These are phyloP conservation scores for Therioaphis trifolii DNA, from an alignment of 2,888 invertebrate genomes.

Conservation along the genomic window DNA sequence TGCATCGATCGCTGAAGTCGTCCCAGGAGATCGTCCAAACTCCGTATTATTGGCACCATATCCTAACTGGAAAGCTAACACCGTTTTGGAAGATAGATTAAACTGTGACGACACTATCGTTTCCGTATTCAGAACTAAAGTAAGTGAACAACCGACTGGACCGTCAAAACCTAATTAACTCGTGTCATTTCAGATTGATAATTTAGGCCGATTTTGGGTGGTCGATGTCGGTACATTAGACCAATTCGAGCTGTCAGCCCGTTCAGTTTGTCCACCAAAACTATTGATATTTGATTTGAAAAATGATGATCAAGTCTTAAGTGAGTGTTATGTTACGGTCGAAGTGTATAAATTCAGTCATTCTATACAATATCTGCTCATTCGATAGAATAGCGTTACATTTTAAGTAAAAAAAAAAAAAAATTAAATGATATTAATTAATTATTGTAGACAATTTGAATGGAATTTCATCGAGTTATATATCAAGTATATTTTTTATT, in stretches of 20 bases:
- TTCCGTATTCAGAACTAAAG: conserved; percentile 80
- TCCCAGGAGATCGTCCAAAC: conserved; percentile 67
- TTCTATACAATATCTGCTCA: no score
- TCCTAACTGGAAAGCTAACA: conserved; percentile 77
- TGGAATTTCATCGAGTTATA: no score
- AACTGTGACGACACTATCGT: conserved; percentile 75
- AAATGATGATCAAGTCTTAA: conserved; percentile 68
- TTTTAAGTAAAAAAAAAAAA: no score
- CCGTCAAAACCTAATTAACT: no score
- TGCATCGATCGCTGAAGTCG: conserved; percentile 76
- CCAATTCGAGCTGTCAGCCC: conserved; percentile 66
- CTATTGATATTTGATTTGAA: conserved; percentile 78
- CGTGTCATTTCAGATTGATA: conserved; percentile 74
- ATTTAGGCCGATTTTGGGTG: conserved; percentile 79
- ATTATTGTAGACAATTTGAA: no score
- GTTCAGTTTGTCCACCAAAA: conserved; percentile 79
- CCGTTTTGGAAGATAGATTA: conserved; percentile 69
- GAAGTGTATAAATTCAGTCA: no score
- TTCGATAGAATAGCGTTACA: no score
- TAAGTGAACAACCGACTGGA: conserved; percentile 69
- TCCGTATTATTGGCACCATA: conserved; percentile 74
- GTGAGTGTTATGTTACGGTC: conserved; percentile 64
- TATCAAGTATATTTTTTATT: no score
- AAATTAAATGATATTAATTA: no score
- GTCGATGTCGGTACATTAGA: conserved; percentile 74